These are phyloP conservation scores for Zophobas morio DNA, from an alignment of 1,140 invertebrate genomes.

Conservation along the genomic window DNA sequence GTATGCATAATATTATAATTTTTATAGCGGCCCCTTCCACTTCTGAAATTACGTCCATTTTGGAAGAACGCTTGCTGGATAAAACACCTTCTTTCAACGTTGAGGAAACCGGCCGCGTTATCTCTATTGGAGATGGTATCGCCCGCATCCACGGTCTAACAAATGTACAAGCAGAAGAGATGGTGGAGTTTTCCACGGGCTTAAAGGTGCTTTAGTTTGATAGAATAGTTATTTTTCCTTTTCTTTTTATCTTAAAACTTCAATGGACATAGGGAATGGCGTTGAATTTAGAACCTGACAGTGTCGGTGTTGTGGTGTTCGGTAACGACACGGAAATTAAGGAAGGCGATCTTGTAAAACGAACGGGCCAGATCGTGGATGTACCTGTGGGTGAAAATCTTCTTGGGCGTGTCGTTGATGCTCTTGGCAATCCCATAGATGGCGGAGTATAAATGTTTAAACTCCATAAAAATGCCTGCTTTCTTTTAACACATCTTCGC, in stretches of 20 bases:
- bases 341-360: conserved; percentile 99
- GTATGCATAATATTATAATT: no score
- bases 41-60: conserved; percentile 94
- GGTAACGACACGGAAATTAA: conserved; percentile 99
- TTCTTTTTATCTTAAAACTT: no score
- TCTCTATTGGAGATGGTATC: conserved; percentile 99
- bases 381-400: conserved; percentile 97
- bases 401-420: conserved; percentile 98
- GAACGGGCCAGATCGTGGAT: conserved; percentile 99
- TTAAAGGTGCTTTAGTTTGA: conserved; percentile 78
- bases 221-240: no score
- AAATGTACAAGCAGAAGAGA: conserved; percentile 99
- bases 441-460: not conserved
- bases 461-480: not conserved
- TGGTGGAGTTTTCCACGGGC: conserved; percentile 99
- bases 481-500: conserved; percentile 81
- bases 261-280: conserved; percentile 99
- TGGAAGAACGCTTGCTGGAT: conserved; percentile 98
- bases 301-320: conserved; percentile 99
- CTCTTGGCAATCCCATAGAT: conserved; percentile 91
- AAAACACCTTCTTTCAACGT: conserved; percentile 91
- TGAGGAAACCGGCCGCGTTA: conserved; percentile 98
- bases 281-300: conserved; percentile 99
- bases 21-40: no score
- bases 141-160: conserved; percentile 99